Evolutionary conservation across 1,140 invertebrate genomes (phyloP).

Genomic region (Heterodera carotae): DNA sequence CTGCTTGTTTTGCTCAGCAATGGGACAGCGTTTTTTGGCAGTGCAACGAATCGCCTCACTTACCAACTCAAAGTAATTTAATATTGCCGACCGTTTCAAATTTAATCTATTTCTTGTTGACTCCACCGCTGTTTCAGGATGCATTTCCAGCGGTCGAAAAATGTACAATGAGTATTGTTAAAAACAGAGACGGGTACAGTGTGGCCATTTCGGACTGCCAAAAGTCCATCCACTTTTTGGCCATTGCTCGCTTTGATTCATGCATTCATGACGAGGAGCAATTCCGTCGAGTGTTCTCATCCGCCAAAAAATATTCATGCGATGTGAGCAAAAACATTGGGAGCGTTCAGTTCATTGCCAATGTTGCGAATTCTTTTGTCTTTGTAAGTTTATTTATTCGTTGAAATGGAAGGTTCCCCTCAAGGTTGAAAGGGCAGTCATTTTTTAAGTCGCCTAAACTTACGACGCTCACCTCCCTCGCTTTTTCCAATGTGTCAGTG

Average conservation of each 20-base stretch:
- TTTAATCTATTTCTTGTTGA: neutral
- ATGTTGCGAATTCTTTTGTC: neutral
- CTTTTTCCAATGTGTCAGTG: too few relatives aligned
- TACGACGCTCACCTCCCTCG: too few relatives aligned
- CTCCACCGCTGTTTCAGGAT: conserved; percentile 2
- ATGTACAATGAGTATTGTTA: conserved; percentile 8
- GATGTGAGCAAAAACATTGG: neutral
- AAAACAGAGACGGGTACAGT: neutral
- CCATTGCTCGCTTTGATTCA: conserved; percentile 5
- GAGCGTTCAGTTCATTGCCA: conserved; percentile 19
- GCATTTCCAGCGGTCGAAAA: neutral
- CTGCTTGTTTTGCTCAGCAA: conserved; percentile 24
- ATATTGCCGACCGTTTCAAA: neutral
- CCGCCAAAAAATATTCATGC: neutral
- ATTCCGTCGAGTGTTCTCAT: conserved; percentile 10
- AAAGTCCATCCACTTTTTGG: conserved; percentile 3
- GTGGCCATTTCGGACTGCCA: conserved; percentile 20
- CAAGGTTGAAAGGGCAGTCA: too few relatives aligned
- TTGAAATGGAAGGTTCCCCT: too few relatives aligned
- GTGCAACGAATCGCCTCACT: neutral
- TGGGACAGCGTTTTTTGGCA: conserved; percentile 10
- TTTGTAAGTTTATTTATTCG: neutral
- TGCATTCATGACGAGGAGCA: conserved; percentile 16
- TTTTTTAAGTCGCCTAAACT: too few relatives aligned
- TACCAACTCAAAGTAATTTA: neutral